Percentiles rank a stretch among this genome's conserved stretches.
Evolutionary conservation across 2,113 vertebrate genomes (phyloP).

Genomic region (Pollachius pollachius): DNA sequence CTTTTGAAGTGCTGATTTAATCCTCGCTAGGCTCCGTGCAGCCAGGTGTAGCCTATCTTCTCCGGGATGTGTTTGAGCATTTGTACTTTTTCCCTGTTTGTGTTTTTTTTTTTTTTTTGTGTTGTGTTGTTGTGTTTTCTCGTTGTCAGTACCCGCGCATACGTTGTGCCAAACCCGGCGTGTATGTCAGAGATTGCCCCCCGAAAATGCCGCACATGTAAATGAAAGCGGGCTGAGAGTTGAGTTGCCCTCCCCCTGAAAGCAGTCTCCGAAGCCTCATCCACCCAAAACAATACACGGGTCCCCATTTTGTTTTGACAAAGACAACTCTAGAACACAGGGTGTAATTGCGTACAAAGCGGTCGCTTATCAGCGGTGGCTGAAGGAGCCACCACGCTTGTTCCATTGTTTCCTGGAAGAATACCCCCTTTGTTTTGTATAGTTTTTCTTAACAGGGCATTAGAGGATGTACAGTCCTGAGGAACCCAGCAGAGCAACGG

Average conservation of each 20-base stretch:
- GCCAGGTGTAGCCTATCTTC: constrained; percentile 67
- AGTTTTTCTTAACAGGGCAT: constrained; percentile 50
- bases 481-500: background rate
- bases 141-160: constrained; percentile 49
- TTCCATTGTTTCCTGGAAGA: constrained; percentile 43
- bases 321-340: constrained; percentile 58
- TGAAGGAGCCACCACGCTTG: constrained; percentile 11
- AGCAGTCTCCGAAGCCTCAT: constrained; percentile 66
- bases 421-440: constrained; percentile 23
- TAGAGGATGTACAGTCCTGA: constrained; percentile 18
- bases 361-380: constrained; percentile 43
- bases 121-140: constrained; percentile 29
- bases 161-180: constrained; percentile 40
- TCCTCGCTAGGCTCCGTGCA: constrained; percentile 65
- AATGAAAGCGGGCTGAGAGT: constrained; percentile 44
- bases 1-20: constrained; percentile 81
- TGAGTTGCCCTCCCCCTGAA: constrained; percentile 67
- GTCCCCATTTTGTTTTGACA: constrained; percentile 43
- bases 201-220: constrained; percentile 51
- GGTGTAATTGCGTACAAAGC: constrained; percentile 39
- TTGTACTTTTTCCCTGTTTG: constrained; percentile 2
- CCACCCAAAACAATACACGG: constrained; percentile 63
- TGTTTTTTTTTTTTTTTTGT: background rate
- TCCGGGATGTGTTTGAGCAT: constrained; percentile 28
- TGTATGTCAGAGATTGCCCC: constrained; percentile 63